A percentile compares a stretch with the other conserved stretches of the same genome.
Evolutionary conservation across 2,113 vertebrate species (phyloP).

Genomic region (Anhinga anhinga): DNA sequence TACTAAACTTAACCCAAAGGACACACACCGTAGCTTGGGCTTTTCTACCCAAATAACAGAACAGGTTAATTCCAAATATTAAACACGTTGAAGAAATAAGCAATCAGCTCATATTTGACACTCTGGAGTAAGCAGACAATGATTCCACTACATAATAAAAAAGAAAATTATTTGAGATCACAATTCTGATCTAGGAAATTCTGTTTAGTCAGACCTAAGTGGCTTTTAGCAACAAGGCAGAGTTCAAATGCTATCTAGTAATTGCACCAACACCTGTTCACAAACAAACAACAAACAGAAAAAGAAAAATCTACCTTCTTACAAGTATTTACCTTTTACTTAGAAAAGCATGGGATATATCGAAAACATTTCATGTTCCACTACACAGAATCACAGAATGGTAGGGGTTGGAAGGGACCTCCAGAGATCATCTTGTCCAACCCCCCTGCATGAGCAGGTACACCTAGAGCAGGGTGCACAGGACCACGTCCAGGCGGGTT

Average conservation of each 20-base stretch:
- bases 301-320: not conserved
- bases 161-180: not conserved
- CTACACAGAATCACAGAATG: not conserved
- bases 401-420: no score
- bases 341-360: not conserved
- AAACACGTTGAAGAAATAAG: rapidly evolving
- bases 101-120: not conserved
- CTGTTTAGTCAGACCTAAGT: not conserved
- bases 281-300: not conserved
- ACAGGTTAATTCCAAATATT: not conserved
- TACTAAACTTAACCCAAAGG: not conserved
- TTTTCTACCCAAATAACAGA: not conserved
- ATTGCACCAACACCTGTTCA: not conserved
- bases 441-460: no score
- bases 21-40: rapidly evolving
- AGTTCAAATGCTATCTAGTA: not conserved
- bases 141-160: not conserved
- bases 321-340: not conserved
- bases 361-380: not conserved
- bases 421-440: no score
- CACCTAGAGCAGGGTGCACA: no score
- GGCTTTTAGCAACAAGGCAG: not conserved
- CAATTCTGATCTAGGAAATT: not conserved
- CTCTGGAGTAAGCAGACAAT: not conserved
- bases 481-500: no score